phyloP scores from a whole-genome alignment of 2,888 invertebrate species.

The Embidobia sp. region DNA sequence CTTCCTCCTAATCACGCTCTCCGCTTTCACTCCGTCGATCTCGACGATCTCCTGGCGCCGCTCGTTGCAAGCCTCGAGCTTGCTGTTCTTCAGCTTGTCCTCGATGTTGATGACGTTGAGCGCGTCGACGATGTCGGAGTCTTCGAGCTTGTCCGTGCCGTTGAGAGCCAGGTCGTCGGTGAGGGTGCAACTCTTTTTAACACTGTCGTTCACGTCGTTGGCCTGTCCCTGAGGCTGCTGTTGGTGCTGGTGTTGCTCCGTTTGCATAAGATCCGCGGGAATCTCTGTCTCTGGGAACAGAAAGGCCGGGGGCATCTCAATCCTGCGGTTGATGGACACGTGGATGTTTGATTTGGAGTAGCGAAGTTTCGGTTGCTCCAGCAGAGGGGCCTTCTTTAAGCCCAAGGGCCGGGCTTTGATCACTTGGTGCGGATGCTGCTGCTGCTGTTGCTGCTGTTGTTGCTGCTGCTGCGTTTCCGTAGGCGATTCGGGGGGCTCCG shows the following conservation, averaged over 20 bases:
- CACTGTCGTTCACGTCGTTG: slow-evolving; percentile 72
- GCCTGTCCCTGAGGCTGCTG: slow-evolving; percentile 72
- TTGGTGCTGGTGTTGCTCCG: slow-evolving; percentile 76
- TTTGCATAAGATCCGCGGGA: slow-evolving; percentile 83
- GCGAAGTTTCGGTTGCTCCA: slow-evolving; percentile 90
- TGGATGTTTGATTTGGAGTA: slow-evolving; percentile 84
- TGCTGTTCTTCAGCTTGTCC: slow-evolving; percentile 74
- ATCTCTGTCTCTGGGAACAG: slow-evolving; percentile 90
- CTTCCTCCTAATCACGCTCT: slow-evolving; percentile 87
- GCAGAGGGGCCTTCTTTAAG: slow-evolving; percentile 91
- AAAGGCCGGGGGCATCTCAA: slow-evolving; percentile 92
- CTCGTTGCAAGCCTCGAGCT: slow-evolving; percentile 64
- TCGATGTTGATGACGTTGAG: slow-evolving; percentile 80
- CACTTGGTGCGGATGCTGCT: slow-evolving; percentile 68
- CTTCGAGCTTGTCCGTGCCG: slow-evolving; percentile 76
- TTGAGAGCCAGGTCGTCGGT: slow-evolving; percentile 39
- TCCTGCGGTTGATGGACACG: slow-evolving; percentile 87
- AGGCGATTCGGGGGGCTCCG: slow-evolving; percentile 80
- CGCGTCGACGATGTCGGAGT: slow-evolving; percentile 79
- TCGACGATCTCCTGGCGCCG: slow-evolving; percentile 67
- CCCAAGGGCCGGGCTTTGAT: slow-evolving; percentile 93
- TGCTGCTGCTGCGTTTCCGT: slow-evolving; percentile 72
- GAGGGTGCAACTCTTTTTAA: slow-evolving; percentile 61
- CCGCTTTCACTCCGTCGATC: slow-evolving; percentile 69
- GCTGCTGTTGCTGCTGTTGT: slow-evolving; percentile 4